Evolutionary conservation across 2,113 vertebrate genomes (phyloP), one percentile per base, ranked within the genome.

Genomic region (Arizona elegans): DNA sequence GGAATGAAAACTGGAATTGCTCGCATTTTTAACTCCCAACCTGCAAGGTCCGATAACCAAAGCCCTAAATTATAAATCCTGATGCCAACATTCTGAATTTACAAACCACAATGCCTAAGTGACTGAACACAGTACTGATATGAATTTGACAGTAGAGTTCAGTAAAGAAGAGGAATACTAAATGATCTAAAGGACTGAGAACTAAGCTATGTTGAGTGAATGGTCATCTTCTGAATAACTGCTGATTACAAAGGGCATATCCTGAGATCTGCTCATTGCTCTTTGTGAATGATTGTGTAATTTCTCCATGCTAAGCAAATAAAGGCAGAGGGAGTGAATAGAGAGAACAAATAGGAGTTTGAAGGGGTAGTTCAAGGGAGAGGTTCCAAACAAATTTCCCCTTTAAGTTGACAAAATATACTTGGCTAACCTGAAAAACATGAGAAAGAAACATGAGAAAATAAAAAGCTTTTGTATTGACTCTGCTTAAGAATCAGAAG

Each of bases 1-100:
- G 8, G 8, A 3, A 13, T 11, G 2, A 33, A 24, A 23, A 7
- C 6, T 8, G 56, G 33, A 59, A 26, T 43, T 58, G 38, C 56
- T 56, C 19, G 2, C 92, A 47, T 47, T 47, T 47, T 92, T 55
- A 17, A 95, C 91, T 96, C 94, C 87, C 91, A 87, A 88, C 13
- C 53, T 88, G 58, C n/a, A 10, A 81, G 54, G 85, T 93, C 62
- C 93, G 70, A 95, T n/a, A 58, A 95, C 90, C 86, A 23, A 12
- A 91, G 91, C 47, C 43, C 13, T 75, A 17, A 75, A 75, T 75
- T 75, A 75, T 75, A 75, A 75, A 75, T 33, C n/a, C 70, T 75
- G n/a, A 75, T 75, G n/a, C 70, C n/a, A 75, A 75, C 13, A 75
- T 75, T 75, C 15, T 33, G 70, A 75, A 75, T 75, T 33, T 33